phyloP scores from a whole-genome alignment of 1,140 invertebrate species.

The Drosophila dunni region DNA sequence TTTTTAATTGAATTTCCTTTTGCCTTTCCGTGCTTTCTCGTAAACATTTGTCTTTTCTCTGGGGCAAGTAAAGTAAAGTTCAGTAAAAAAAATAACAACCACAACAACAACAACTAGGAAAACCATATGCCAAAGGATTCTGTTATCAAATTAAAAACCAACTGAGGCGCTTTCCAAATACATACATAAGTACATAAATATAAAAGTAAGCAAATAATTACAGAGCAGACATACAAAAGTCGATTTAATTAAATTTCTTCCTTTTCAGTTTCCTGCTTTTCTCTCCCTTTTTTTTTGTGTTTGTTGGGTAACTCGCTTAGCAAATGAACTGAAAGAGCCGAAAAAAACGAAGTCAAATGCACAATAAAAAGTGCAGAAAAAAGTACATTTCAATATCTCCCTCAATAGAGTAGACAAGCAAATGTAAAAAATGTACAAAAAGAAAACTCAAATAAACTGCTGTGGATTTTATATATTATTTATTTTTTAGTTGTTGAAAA shows the following conservation, averaged over 20 bases:
- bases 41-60: slow-evolving; percentile 59
- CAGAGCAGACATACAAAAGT: slow-evolving; percentile 40
- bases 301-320: slow-evolving; percentile 30
- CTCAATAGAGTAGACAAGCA: slow-evolving; percentile 28
- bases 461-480: slow-evolving; percentile 23
- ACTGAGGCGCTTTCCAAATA: slow-evolving; percentile 37
- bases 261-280: slow-evolving; percentile 5
- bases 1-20: slow-evolving; percentile 76
- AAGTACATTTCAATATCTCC: slow-evolving; percentile 37
- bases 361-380: slow-evolving; percentile 28
- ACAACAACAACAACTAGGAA: slow-evolving; percentile 10
- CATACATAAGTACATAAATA: slow-evolving; percentile 42
- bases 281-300: background rate
- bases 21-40: slow-evolving; percentile 29
- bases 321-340: slow-evolving; percentile 57
- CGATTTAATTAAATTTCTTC: slow-evolving; percentile 75
- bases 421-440: slow-evolving; percentile 15
- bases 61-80: slow-evolving; percentile 1
- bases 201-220: slow-evolving; percentile 33
- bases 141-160: slow-evolving; percentile 47
- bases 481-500: background rate
- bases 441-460: slow-evolving; percentile 38
- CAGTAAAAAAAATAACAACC: background rate
- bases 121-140: slow-evolving; percentile 58
- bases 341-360: slow-evolving; percentile 1